Conservation (phyloP, 2,113 vertebrate genomes). For the Daubentonia madagascariensis region DNA sequence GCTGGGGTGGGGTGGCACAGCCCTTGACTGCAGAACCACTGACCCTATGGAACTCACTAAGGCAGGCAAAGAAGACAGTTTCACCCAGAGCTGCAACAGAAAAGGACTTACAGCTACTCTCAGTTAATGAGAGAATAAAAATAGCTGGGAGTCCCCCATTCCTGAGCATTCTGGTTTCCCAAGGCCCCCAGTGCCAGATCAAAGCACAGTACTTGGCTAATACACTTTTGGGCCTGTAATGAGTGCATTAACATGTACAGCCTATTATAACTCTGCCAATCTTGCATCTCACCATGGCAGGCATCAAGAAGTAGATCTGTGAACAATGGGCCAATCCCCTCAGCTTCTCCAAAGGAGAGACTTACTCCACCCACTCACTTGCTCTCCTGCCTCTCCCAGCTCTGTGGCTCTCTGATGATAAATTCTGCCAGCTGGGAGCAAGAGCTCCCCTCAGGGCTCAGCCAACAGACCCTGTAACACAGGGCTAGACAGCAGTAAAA, state of each 20-base stretch:
- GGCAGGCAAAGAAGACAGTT: not conserved
- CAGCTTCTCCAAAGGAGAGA: not conserved
- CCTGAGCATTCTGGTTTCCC: not conserved
- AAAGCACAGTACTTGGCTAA: not conserved
- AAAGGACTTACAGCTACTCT: not conserved
- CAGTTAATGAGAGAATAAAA: not conserved
- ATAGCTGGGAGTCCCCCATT: not conserved
- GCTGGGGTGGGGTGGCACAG: no score
- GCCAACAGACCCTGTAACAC: not conserved
- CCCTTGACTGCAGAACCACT: not conserved
- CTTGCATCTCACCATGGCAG: not conserved
- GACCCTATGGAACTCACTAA: not conserved
- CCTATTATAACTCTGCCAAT: not conserved
- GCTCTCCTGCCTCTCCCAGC: not conserved
- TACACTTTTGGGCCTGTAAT: not conserved
- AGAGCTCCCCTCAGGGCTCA: not conserved
- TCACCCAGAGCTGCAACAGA: not conserved
- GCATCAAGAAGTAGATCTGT: not conserved
- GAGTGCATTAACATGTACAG: accelerated
- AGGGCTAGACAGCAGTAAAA: not conserved
- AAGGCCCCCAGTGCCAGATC: not conserved
- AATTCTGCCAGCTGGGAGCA: not conserved
- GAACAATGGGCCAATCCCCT: not conserved
- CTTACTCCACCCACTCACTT: not conserved
- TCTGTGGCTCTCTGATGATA: not conserved